These are phyloP conservation scores for Colletes latitarsis DNA, from an alignment of 1,140 invertebrate species.

Conservation along the genomic window DNA sequence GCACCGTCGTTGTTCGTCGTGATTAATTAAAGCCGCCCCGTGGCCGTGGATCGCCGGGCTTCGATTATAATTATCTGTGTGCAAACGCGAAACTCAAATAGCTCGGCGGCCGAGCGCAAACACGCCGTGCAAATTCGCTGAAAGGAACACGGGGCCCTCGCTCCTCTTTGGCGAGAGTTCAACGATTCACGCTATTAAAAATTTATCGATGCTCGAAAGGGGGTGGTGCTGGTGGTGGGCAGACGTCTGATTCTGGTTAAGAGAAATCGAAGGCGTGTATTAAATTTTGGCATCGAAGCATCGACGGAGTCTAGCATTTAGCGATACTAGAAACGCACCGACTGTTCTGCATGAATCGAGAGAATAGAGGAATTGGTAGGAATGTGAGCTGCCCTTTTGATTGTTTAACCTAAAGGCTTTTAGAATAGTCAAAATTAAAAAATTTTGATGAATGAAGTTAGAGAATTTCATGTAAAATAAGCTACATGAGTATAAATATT, in stretches of 20 bases:
- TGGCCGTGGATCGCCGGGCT: slow-evolving; percentile 27
- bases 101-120: slow-evolving; percentile 33
- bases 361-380: too few relatives aligned
- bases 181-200: slow-evolving; percentile 32
- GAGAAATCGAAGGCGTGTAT: not conserved
- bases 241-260: not conserved
- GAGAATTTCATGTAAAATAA: too few relatives aligned
- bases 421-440: too few relatives aligned
- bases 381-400: too few relatives aligned
- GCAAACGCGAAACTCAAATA: slow-evolving; percentile 49
- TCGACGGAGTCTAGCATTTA: too few relatives aligned
- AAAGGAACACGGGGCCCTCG: slow-evolving; percentile 15
- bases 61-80: slow-evolving; percentile 52
- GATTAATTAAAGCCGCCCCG: slow-evolving; percentile 44
- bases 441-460: too few relatives aligned
- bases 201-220: slow-evolving; percentile 11
- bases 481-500: too few relatives aligned
- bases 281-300: too few relatives aligned
- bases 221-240: not conserved
- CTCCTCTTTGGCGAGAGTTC: not conserved
- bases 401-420: too few relatives aligned
- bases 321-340: too few relatives aligned
- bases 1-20: slow-evolving; percentile 43
- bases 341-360: too few relatives aligned
- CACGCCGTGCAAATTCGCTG: slow-evolving; percentile 41